A percentile compares a stretch with the other conserved stretches of the same genome.
Conservation (phyloP, 2,113 vertebrate genomes). For the Dipodomys stephensi region DNA sequence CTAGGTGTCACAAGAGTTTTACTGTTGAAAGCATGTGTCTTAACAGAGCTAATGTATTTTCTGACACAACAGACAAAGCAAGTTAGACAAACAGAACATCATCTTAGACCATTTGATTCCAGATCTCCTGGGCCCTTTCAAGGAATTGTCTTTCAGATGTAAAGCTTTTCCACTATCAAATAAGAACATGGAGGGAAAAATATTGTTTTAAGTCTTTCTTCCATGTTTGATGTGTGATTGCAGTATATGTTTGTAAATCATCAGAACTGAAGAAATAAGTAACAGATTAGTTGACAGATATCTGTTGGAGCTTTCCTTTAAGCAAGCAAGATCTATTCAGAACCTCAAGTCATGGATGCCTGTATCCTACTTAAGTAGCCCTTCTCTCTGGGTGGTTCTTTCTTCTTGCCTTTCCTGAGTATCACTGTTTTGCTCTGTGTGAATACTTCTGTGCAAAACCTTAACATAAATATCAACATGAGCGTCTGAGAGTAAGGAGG, state of each 20-base stretch:
- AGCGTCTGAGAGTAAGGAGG: slow-evolving; percentile 46
- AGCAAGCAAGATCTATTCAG: not conserved
- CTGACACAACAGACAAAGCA: not conserved
- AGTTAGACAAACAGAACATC: not conserved
- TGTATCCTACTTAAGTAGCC: not conserved
- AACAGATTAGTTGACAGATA: not conserved
- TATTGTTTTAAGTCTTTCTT: not conserved
- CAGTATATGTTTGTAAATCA: not conserved
- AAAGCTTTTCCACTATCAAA: slow-evolving; percentile 12
- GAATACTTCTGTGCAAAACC: not conserved
- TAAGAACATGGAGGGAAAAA: not conserved
- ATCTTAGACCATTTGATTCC: not conserved
- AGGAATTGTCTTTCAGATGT: not conserved
- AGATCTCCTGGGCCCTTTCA: not conserved
- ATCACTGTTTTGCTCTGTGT: not conserved
- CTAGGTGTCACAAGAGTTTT: slow-evolving; percentile 51
- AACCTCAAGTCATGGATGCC: accelerated
- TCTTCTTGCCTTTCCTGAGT: not conserved
- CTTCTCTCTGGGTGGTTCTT: not conserved
- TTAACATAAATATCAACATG: slow-evolving; percentile 25
- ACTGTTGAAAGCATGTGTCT: slow-evolving; percentile 40
- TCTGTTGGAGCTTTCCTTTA: not conserved
- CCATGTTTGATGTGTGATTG: slow-evolving; percentile 34
- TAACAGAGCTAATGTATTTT: slow-evolving; percentile 31
- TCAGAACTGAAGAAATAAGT: not conserved